These are phyloP conservation scores for Hemibagrus wyckioides DNA, from an alignment of 2,113 vertebrate species.

Conservation along the genomic window DNA sequence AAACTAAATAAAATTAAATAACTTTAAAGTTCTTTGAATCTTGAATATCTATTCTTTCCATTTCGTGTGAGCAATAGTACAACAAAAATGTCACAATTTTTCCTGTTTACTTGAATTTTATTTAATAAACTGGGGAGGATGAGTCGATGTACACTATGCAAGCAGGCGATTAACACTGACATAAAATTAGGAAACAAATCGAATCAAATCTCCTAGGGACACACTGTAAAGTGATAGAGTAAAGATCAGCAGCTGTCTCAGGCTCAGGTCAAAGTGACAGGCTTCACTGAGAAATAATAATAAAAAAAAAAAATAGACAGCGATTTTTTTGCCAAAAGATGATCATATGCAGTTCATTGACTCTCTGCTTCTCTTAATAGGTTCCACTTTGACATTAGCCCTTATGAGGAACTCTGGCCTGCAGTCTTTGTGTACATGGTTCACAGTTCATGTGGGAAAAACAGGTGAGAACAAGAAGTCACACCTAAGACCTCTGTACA, in stretches of 20 bases:
- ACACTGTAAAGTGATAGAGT: not conserved
- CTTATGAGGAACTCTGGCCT: constrained; percentile 94
- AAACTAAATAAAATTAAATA: too few species aligned
- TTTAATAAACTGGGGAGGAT: not conserved
- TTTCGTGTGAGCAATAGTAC: not conserved
- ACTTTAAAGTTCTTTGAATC: too few species aligned
- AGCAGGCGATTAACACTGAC: not conserved
- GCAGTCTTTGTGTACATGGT: constrained; percentile 97
- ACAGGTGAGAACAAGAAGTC: constrained; percentile 77
- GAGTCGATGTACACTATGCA: not conserved
- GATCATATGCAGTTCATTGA: not conserved
- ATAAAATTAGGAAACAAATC: not conserved
- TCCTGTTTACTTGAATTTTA: too few species aligned
- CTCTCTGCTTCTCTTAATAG: constrained; percentile 64
- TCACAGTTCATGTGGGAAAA: constrained; percentile 91
- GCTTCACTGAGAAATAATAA: not conserved
- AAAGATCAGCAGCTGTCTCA: not conserved
- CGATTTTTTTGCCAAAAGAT: not conserved
- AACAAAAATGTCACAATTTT: not conserved
- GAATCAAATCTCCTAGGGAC: not conserved
- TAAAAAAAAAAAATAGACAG: not conserved
- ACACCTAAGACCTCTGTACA: not conserved
- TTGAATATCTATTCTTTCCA: too few species aligned
- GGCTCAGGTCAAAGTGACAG: not conserved
- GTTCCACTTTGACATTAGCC: constrained; percentile 95